These are phyloP conservation scores for Dolichotis patagonum DNA, from an alignment of 2,113 vertebrate species.

Conservation along the genomic window DNA sequence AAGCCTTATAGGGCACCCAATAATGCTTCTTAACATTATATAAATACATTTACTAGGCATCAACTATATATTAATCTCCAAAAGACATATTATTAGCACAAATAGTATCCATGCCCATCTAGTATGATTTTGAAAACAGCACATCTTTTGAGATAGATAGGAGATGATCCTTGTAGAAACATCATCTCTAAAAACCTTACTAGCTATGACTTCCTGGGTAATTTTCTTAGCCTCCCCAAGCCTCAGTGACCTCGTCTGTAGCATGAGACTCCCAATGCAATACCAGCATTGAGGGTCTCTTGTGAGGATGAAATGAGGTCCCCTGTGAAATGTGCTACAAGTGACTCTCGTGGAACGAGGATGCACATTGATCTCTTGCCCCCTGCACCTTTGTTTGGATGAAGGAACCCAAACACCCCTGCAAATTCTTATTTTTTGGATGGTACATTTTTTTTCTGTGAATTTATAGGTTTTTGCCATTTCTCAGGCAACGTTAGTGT, in stretches of 20 bases:
- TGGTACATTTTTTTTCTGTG: neutral
- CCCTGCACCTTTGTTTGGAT: neutral
- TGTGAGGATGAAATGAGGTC: neutral
- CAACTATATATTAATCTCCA: neutral
- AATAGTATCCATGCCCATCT: neutral
- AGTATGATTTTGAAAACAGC: neutral
- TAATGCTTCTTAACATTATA: neutral
- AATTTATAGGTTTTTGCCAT: slow-evolving; percentile 4
- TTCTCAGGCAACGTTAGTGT: neutral
- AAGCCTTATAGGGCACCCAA: neutral
- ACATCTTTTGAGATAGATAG: neutral
- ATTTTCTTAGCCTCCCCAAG: neutral
- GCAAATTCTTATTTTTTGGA: neutral
- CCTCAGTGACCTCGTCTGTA: slow-evolving; percentile 12
- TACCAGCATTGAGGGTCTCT: neutral
- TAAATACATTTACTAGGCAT: neutral
- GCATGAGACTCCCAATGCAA: neutral
- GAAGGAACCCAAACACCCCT: neutral
- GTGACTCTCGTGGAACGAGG: neutral
- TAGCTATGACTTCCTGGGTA: neutral
- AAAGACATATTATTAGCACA: neutral
- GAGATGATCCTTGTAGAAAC: neutral
- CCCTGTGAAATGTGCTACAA: neutral
- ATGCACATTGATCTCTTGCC: rapidly evolving
- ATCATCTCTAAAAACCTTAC: neutral